phyloP scores from a whole-genome alignment of 37 sponge, comb jelly and placozoan genomes.

The Ephydatia muelleri region DNA sequence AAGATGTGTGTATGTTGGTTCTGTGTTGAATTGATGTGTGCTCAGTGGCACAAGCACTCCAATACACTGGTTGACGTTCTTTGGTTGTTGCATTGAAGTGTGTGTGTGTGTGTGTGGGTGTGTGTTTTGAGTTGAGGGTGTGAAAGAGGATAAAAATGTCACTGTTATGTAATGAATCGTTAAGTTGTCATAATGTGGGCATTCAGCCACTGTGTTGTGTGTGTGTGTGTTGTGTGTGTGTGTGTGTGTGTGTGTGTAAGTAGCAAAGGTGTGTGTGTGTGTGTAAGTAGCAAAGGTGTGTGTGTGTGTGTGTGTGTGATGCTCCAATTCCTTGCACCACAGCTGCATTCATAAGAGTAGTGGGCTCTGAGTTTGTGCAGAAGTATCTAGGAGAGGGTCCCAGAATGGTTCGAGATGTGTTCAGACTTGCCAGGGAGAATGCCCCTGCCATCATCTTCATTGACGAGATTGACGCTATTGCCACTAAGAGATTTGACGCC shows the following conservation, averaged over 20 bases:
- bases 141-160: no score
- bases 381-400: constrained; percentile 99
- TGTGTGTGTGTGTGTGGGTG: no score
- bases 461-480: constrained; percentile 99
- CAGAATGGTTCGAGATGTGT: constrained; percentile 97
- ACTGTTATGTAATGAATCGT: no score
- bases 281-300: not conserved
- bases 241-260: no score
- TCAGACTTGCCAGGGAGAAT: constrained; percentile 96
- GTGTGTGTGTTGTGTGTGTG: no score
- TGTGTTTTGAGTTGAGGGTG: no score
- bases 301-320: not conserved
- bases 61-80: no score
- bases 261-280: not conserved
- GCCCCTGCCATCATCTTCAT: constrained; percentile 98
- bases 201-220: no score
- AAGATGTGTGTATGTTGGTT: not conserved
- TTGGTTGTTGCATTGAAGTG: no score
- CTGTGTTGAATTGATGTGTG: no score
- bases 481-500: constrained; percentile 98
- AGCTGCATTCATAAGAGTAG: constrained; percentile 94
- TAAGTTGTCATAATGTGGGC: no score
- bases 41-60: no score
- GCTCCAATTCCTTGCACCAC: constrained; percentile 12
- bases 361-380: constrained; percentile 99